These are phyloP conservation scores for Conops quadrifasciatus DNA, from an alignment of 2,888 invertebrate genomes.

Conservation along the genomic window DNA sequence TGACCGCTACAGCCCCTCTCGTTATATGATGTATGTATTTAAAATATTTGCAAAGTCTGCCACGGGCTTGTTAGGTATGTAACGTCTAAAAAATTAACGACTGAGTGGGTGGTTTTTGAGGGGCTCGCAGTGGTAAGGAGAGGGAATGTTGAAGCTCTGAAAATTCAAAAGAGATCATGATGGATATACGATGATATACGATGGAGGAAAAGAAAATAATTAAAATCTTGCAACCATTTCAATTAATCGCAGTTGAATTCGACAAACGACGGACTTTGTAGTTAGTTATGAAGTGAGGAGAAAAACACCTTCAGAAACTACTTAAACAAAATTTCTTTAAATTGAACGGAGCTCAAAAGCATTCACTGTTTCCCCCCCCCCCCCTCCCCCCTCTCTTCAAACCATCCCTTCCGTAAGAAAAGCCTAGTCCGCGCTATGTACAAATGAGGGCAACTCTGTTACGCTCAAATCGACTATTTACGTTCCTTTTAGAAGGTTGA, in stretches of 20 bases:
- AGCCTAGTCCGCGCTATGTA: not conserved
- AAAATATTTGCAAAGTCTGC: too few relatives aligned
- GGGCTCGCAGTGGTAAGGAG: too few relatives aligned
- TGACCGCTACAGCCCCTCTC: not conserved
- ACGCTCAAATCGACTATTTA: not conserved
- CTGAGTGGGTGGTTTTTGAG: too few relatives aligned
- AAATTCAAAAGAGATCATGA: not conserved
- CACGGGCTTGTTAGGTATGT: too few relatives aligned
- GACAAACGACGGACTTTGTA: not conserved
- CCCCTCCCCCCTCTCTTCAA: too few relatives aligned
- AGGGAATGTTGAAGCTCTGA: too few relatives aligned
- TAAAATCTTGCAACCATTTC: not conserved
- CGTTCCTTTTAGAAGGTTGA: too few relatives aligned
- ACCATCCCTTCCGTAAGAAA: not conserved
- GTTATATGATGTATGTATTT: not conserved
- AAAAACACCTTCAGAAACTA: not conserved
- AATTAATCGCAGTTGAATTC: not conserved
- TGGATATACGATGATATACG: not conserved
- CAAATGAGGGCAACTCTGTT: not conserved
- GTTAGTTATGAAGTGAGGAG: slow-evolving; percentile 4
- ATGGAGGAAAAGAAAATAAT: not conserved
- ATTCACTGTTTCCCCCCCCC: too few relatives aligned
- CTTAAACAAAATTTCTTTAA: slow-evolving; percentile 12
- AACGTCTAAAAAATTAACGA: too few relatives aligned
- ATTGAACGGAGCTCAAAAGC: not conserved